These are phyloP conservation scores for Chloromyia formosa DNA, from an alignment of 2,888 invertebrate species.

Conservation along the genomic window DNA sequence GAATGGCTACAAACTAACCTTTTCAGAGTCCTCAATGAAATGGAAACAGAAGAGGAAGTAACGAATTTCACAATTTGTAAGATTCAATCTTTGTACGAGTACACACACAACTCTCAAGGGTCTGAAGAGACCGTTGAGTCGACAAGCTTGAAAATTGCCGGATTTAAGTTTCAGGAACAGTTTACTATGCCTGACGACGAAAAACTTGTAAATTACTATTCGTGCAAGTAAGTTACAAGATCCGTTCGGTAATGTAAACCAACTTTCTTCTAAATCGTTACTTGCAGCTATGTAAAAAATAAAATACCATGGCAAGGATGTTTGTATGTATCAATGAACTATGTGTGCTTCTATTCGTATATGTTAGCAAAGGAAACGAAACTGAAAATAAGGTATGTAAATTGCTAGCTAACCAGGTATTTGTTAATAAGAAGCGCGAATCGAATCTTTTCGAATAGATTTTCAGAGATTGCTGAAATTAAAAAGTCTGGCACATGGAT, in stretches of 20 bases:
- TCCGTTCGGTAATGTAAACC: background rate
- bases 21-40: slow-evolving; percentile 84
- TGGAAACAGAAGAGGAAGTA: slow-evolving; percentile 93
- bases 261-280: background rate
- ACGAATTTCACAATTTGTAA: slow-evolving; percentile 96
- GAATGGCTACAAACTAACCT: slow-evolving; percentile 91
- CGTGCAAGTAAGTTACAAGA: slow-evolving; percentile 78
- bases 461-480: slow-evolving; percentile 79
- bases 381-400: slow-evolving; percentile 83
- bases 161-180: slow-evolving; percentile 84
- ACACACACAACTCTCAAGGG: slow-evolving; percentile 70
- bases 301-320: slow-evolving; percentile 95
- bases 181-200: slow-evolving; percentile 94
- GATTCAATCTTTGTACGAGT: slow-evolving; percentile 85
- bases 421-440: background rate
- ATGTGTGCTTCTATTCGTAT: slow-evolving; percentile 95
- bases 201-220: slow-evolving; percentile 93
- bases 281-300: slow-evolving; percentile 88
- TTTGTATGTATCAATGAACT: slow-evolving; percentile 95
- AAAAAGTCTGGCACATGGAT: slow-evolving; percentile 86
- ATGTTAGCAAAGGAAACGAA: slow-evolving; percentile 91
- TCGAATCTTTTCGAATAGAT: slow-evolving; percentile 65
- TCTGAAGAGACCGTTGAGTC: slow-evolving; percentile 60
- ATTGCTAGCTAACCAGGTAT: too few species aligned
- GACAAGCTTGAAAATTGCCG: slow-evolving; percentile 76